A percentile compares a stretch with the other conserved stretches of the same genome.
Evolutionary conservation across 1,140 invertebrate species (phyloP).

Genomic region (Oreohelix idahoensis): DNA sequence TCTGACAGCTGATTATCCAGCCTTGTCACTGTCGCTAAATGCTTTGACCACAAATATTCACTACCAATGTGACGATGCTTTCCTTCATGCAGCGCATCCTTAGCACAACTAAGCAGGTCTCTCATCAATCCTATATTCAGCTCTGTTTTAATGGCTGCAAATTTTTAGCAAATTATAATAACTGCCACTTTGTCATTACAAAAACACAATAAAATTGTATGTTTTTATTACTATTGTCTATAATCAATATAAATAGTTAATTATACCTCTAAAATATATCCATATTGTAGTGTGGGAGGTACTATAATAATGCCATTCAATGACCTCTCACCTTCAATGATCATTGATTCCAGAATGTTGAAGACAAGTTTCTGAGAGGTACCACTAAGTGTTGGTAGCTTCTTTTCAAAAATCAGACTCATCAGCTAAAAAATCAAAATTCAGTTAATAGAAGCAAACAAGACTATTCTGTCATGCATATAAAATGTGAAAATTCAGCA

Average conservation of each 20-base stretch:
- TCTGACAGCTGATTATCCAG: constrained; percentile 86
- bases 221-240: too few relatives aligned
- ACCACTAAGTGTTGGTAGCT: constrained; percentile 88
- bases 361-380: constrained; percentile 94
- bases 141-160: constrained; percentile 85
- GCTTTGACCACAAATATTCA: constrained; percentile 89
- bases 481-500: too few relatives aligned
- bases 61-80: constrained; percentile 90
- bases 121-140: constrained; percentile 89
- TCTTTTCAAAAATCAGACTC: constrained; percentile 88
- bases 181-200: too few relatives aligned
- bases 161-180: background rate
- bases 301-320: background rate
- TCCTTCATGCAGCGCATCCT: constrained; percentile 81
- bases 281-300: background rate
- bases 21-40: constrained; percentile 85
- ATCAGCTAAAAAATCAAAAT: constrained; percentile 77
- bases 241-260: too few relatives aligned
- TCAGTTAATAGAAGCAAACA: too few relatives aligned
- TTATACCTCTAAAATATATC: background rate
- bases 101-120: constrained; percentile 83
- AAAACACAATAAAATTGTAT: too few relatives aligned
- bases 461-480: too few relatives aligned
- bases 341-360: constrained; percentile 93
- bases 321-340: constrained; percentile 82